Evolutionary conservation across 2,113 vertebrate genomes (phyloP).

Genomic region (Hystrix cristata): DNA sequence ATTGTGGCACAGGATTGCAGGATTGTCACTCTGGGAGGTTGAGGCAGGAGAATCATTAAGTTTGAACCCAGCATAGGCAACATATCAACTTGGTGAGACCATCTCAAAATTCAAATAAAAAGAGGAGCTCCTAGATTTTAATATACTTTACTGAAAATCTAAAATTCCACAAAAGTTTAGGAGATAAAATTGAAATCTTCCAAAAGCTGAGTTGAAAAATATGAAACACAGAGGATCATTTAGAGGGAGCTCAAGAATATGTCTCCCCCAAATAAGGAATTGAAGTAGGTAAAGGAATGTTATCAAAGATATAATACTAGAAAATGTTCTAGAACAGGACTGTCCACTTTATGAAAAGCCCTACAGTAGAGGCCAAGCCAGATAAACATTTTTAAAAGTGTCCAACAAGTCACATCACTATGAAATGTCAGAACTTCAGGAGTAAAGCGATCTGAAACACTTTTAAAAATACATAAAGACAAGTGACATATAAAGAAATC

Average conservation of each 20-base stretch:
- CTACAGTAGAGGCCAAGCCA: neutral
- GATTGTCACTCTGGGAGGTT: neutral
- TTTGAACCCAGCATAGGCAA: neutral
- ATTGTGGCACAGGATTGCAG: too few relatives aligned
- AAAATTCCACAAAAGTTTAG: neutral
- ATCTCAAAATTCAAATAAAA: neutral
- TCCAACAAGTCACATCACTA: too few relatives aligned
- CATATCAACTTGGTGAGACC: neutral
- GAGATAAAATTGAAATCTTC: neutral
- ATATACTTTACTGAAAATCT: neutral
- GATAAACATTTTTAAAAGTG: neutral
- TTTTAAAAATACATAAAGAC: neutral
- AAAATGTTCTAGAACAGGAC: neutral
- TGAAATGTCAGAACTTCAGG: slow-evolving; percentile 15
- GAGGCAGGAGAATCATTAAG: neutral
- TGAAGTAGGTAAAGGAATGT: neutral
- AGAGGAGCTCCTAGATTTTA: neutral
- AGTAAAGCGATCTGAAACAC: neutral
- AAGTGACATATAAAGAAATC: neutral
- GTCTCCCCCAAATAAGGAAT: neutral
- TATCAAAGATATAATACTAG: neutral
- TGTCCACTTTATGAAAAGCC: neutral
- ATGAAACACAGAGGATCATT: neutral
- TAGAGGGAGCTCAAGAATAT: neutral
- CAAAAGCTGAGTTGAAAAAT: neutral